These are phyloP conservation scores for Corythoichthys intestinalis DNA, from an alignment of 2,113 vertebrate species.

Conservation along the genomic window DNA sequence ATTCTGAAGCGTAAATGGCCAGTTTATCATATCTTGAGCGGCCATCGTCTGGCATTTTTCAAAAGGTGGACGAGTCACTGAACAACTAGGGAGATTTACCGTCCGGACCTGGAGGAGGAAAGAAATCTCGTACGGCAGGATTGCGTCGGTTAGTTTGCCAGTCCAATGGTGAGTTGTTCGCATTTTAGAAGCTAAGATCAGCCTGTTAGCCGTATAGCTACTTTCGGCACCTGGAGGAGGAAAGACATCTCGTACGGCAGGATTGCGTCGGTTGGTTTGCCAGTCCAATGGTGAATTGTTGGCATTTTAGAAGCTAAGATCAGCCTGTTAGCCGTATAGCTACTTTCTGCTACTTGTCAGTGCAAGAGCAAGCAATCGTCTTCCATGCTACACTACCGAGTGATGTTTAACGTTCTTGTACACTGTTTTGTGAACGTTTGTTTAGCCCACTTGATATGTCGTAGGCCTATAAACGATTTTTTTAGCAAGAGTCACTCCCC, in stretches of 20 bases:
- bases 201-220: conserved; percentile 22
- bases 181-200: conserved; percentile 27
- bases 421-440: background rate
- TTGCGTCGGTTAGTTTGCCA: conserved; percentile 56
- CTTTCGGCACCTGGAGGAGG: background rate
- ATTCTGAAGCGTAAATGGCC: background rate
- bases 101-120: background rate
- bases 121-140: conserved; percentile 13
- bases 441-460: background rate
- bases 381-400: background rate
- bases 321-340: conserved; percentile 17
- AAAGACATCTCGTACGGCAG: conserved; percentile 10
- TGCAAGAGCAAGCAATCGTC: background rate
- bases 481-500: conserved; percentile 24
- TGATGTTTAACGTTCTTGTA: background rate
- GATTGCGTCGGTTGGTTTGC: conserved; percentile 54
- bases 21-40: background rate
- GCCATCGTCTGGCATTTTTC: background rate
- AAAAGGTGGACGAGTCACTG: background rate
- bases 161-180: conserved; percentile 61
- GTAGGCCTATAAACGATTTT: conserved; percentile 8
- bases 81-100: conserved; percentile 7
- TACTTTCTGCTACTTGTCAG: background rate
- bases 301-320: conserved; percentile 29
- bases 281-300: conserved; percentile 61